These are phyloP conservation scores for Halotydeus destructor DNA, from an alignment of 1,140 invertebrate species.

Conservation along the genomic window DNA sequence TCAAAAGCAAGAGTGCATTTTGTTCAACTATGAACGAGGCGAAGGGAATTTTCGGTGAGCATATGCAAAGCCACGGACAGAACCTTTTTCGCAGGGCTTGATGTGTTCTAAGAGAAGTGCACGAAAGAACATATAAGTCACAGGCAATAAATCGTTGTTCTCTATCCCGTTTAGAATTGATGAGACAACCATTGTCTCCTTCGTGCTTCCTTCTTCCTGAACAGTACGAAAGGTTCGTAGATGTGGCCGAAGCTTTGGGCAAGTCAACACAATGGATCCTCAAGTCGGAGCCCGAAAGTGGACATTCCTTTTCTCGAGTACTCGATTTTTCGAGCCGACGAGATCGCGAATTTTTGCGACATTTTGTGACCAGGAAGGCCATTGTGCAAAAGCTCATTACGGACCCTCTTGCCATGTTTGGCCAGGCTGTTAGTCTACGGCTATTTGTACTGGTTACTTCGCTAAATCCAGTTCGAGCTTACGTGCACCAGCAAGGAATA, in stretches of 20 bases:
- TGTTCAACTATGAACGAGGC: slow-evolving; percentile 12
- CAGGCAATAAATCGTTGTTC: background rate
- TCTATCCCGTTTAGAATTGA: background rate
- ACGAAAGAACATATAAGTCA: background rate
- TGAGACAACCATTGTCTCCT: slow-evolving; percentile 9
- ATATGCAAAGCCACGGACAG: background rate
- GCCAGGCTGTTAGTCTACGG: slow-evolving; percentile 18
- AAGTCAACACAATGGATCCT: slow-evolving; percentile 19
- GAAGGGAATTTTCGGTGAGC: slow-evolving; percentile 11
- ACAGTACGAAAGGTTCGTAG: slow-evolving; percentile 19
- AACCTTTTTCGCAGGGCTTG: background rate
- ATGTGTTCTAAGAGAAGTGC: background rate
- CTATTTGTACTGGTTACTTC: slow-evolving; percentile 21
- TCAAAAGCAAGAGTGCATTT: slow-evolving; percentile 13
- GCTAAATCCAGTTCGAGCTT: slow-evolving; percentile 19
- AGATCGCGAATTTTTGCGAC: slow-evolving; percentile 12
- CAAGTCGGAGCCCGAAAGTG: slow-evolving; percentile 9
- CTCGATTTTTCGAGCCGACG: slow-evolving; percentile 12
- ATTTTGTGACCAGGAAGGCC: slow-evolving; percentile 8
- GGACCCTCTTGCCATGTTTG: slow-evolving; percentile 17
- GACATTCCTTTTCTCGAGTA: slow-evolving; percentile 11
- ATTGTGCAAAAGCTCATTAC: slow-evolving; percentile 16
- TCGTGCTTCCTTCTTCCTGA: slow-evolving; percentile 18
- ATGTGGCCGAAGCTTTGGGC: slow-evolving; percentile 18
- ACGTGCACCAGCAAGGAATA: slow-evolving; percentile 20